Percentiles rank a stretch among this genome's conserved stretches.
Conservation (phyloP, 1,140 invertebrate genomes). For the Euura lappo region DNA sequence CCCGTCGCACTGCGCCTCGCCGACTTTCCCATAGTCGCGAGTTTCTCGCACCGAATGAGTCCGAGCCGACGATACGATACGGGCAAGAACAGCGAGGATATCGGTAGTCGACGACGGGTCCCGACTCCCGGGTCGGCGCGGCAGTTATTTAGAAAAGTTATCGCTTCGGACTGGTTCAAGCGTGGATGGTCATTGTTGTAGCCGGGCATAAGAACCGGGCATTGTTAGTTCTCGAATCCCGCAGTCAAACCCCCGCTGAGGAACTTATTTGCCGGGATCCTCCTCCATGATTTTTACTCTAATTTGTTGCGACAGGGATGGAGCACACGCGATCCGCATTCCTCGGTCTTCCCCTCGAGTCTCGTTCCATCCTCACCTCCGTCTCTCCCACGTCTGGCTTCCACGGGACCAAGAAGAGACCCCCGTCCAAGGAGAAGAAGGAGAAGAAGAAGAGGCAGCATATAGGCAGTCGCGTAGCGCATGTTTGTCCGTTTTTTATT, state of each 20-base stretch:
- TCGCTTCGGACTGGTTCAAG: conserved; percentile 23
- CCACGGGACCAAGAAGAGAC: neutral
- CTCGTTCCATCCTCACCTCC: conserved; percentile 14
- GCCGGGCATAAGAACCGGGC: conserved; percentile 26
- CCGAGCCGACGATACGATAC: neutral
- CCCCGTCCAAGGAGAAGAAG: neutral
- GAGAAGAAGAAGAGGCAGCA: neutral
- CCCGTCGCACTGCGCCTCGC: no score
- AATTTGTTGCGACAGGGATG: conserved; percentile 57
- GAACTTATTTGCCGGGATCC: conserved; percentile 55
- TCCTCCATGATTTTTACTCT: conserved; percentile 54
- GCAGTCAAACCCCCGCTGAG: conserved; percentile 45
- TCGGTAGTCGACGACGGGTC: neutral
- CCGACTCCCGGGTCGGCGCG: neutral
- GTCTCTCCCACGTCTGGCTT: conserved; percentile 23
- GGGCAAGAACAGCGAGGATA: neutral
- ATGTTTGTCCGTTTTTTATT: no score
- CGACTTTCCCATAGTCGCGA: no score
- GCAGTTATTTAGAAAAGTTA: neutral
- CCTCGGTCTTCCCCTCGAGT: conserved; percentile 22
- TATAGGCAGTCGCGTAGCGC: neutral
- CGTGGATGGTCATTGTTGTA: conserved; percentile 33
- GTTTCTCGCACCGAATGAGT: no score
- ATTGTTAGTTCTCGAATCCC: conserved; percentile 34
- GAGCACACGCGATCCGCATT: conserved; percentile 48